Base-by-base conservation (phyloP, 2,888 invertebrate genomes). In the Galeruca laticollis region DNA sequence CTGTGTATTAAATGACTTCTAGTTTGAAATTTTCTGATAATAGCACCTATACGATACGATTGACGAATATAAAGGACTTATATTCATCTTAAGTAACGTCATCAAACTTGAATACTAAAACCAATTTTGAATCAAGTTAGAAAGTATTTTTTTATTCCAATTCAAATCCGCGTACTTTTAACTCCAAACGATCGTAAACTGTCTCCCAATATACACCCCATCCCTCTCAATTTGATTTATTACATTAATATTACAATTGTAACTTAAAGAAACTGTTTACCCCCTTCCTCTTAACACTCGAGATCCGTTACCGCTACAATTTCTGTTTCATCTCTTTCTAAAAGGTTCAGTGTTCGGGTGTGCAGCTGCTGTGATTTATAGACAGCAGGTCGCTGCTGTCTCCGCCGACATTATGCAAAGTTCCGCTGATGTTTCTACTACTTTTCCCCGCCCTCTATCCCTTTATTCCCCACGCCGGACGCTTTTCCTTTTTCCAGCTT, bases 321-420 rank as follows among this genome's bases (percentile, higher is more conserved):
- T 35, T 57, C 31, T 18, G 35, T 57, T 57, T 35, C 56, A 57
- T 57, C 56, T 35, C 56, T 57, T 57, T 57, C 56, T 57, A 57
- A 57, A 35, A 57, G 56, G 33, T 57, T 35, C 56, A 15, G 56
- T 40, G 72, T 74, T 70, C 71, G 72, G 73, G 73, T 66, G 68
- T 76, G 79, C 81, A 80, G 80, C 81, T 77, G 81, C 75, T 78
- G 79, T 84, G 84, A 85, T 85, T 85, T 85, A 85, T 85, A 81
- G 80, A 79, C 81, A 79, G 81, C 84, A 84, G 83, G 82, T 82
- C 81, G 81, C 79, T 80, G 83, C 84, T 84, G 84, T 85, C 84
- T 85, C 82, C 84, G 82, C 78, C 83, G 84, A 85, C 85, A 85
- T 85, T 85, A 85, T 85, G 85, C 85, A 85, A 85, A 85, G 84